These are phyloP conservation scores for Leptinotarsa peninsularis DNA, from an alignment of 2,888 invertebrate genomes.

Conservation along the genomic window DNA sequence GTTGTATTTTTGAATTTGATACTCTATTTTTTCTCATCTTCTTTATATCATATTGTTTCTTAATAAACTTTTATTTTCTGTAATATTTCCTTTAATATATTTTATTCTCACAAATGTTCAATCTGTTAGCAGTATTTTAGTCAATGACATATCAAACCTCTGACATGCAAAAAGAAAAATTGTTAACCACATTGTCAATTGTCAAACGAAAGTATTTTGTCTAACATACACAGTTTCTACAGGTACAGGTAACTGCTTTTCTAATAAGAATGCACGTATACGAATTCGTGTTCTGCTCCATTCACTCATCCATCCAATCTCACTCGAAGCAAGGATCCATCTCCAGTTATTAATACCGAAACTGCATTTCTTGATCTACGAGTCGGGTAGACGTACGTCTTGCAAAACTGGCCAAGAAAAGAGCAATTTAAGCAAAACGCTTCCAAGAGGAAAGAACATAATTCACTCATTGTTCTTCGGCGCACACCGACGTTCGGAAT, in stretches of 20 bases:
- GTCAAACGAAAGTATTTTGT: no score
- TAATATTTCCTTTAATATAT: no score
- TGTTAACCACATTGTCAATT: no score
- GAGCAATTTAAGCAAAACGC: conserved; percentile 26
- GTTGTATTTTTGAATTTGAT: no score
- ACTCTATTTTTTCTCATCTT: no score
- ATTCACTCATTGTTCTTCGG: conserved; percentile 35
- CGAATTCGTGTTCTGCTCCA: neutral
- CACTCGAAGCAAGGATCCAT: neutral
- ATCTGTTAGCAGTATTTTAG: no score
- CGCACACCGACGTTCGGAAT: conserved; percentile 24
- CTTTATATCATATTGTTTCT: no score
- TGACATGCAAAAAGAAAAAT: no score
- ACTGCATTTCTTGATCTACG: conserved; percentile 4
- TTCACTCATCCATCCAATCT: conserved; percentile 1
- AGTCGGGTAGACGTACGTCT: conserved; percentile 10
- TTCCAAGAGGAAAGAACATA: conserved; percentile 27
- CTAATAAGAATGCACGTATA: neutral
- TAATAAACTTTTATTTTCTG: no score
- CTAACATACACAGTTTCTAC: no score
- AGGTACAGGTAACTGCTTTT: neutral
- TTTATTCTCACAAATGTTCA: no score
- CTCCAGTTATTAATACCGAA: conserved; percentile 11
- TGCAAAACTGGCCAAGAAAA: conserved; percentile 17
- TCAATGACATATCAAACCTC: no score